A percentile compares a stretch with the other conserved stretches of the same genome.
phyloP scores from a whole-genome alignment of 2,888 invertebrate species.

The Mallateleia sp. region DNA sequence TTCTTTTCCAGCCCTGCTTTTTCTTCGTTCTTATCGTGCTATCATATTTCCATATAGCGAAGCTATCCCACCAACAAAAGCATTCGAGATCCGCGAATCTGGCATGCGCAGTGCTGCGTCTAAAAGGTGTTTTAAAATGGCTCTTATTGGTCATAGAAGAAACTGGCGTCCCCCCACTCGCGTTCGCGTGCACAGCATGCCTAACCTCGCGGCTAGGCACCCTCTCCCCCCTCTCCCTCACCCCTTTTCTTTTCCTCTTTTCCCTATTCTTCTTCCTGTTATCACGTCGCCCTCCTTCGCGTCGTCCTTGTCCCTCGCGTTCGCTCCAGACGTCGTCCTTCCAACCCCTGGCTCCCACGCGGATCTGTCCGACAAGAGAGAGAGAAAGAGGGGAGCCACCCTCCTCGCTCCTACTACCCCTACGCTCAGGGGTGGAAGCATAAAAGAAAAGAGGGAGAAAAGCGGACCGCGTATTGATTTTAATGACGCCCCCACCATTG shows the following conservation, averaged over 20 bases:
- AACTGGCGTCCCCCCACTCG: conserved; percentile 82
- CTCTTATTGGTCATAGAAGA: conserved; percentile 89
- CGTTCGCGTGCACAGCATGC: conserved; percentile 85
- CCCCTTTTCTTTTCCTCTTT: conserved; percentile 81
- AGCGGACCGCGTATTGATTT: conserved; percentile 89
- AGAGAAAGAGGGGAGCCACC: conserved; percentile 37
- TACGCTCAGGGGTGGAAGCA: conserved; percentile 76
- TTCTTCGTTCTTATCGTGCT: conserved; percentile 85
- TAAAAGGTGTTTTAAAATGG: conserved; percentile 88
- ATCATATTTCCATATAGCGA: conserved; percentile 88
- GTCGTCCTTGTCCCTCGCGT: conserved; percentile 80
- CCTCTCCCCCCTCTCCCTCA: conserved; percentile 27
- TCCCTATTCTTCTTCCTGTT: conserved; percentile 78
- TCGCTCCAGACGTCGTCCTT: conserved; percentile 68
- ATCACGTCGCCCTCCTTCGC: conserved; percentile 80
- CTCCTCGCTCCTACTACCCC: conserved; percentile 65
- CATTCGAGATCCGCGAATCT: conserved; percentile 86
- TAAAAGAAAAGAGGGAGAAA: conserved; percentile 84
- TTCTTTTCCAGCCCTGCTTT: conserved; percentile 69
- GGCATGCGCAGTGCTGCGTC: conserved; percentile 85
- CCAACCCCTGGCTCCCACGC: conserved; percentile 73
- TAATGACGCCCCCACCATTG: conserved; percentile 88
- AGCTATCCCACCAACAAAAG: conserved; percentile 80
- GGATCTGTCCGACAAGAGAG: conserved; percentile 36
- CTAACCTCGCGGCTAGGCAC: conserved; percentile 82